Percentiles rank a stretch among this genome's conserved stretches.
phyloP scores from a whole-genome alignment of 2,888 invertebrate genomes.

The Cantharis lateralis region DNA sequence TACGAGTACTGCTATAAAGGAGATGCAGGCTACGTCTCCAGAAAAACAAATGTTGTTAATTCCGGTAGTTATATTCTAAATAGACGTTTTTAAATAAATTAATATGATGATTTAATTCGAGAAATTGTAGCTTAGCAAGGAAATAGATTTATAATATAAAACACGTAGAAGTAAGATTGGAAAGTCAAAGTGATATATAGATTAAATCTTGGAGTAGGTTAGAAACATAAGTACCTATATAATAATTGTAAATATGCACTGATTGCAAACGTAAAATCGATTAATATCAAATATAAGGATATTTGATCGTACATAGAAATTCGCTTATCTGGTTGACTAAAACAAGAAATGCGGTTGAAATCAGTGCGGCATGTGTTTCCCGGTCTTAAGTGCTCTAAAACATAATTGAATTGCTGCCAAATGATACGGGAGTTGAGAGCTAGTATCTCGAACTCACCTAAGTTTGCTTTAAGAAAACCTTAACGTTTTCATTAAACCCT shows the following conservation, averaged over 20 bases:
- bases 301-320: constrained; percentile 2
- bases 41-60: neutral
- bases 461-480: constrained; percentile 11
- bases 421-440: constrained; percentile 19
- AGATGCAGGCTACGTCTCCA: neutral
- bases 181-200: neutral
- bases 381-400: constrained; percentile 22
- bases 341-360: constrained; percentile 16
- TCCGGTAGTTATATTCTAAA: neutral
- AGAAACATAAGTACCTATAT: neutral
- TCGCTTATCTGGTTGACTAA: constrained; percentile 11
- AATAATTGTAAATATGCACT: neutral
- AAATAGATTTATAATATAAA: neutral
- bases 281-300: neutral
- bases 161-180: neutral
- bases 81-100: neutral
- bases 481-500: constrained; percentile 10
- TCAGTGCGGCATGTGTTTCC: constrained; percentile 20
- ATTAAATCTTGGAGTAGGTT: neutral
- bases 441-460: constrained; percentile 20
- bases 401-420: constrained; percentile 21
- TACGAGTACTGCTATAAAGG: neutral
- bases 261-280: neutral
- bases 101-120: neutral
- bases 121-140: neutral